phyloP scores from a whole-genome alignment of 2,797 vertebrate genomes.

The Hippocampus kuda region DNA sequence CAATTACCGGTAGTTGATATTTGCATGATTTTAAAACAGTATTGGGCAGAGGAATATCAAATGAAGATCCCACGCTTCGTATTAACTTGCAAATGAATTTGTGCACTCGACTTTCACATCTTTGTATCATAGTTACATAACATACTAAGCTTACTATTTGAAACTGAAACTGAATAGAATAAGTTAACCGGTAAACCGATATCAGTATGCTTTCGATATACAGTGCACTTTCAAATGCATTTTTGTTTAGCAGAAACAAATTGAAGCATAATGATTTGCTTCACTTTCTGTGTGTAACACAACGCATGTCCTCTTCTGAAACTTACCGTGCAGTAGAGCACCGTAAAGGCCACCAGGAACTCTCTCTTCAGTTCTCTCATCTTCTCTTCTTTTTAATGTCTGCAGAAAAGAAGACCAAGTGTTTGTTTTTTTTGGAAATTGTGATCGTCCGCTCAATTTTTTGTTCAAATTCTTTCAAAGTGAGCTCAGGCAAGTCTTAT shows the following conservation, averaged over 20 bases:
- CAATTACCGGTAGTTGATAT: too few relatives aligned
- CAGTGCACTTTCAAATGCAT: not conserved
- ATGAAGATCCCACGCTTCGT: too few relatives aligned
- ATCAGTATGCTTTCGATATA: not conserved
- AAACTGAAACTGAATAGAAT: not conserved
- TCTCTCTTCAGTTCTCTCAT: slow-evolving; percentile 30
- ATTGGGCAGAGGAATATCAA: too few relatives aligned
- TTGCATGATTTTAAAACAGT: too few relatives aligned
- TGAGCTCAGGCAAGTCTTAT: not conserved
- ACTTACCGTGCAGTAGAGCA: slow-evolving; percentile 34
- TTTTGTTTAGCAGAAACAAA: not conserved
- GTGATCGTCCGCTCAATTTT: not conserved
- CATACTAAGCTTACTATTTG: not conserved
- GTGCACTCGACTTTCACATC: too few relatives aligned
- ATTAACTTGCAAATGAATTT: too few relatives aligned
- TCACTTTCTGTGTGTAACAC: not conserved
- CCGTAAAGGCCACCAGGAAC: slow-evolving; percentile 20
- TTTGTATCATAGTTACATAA: not conserved
- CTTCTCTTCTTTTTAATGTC: slow-evolving; percentile 1
- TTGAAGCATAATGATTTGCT: not conserved
- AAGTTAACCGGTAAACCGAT: not conserved
- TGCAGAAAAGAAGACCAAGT: not conserved
- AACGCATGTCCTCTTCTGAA: not conserved
- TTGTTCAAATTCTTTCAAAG: not conserved
- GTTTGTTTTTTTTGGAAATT: not conserved